A percentile compares a stretch with the other conserved stretches of the same genome.
phyloP scores from a whole-genome alignment of 2,113 vertebrate genomes.

The Genyomyrus donnyi region DNA sequence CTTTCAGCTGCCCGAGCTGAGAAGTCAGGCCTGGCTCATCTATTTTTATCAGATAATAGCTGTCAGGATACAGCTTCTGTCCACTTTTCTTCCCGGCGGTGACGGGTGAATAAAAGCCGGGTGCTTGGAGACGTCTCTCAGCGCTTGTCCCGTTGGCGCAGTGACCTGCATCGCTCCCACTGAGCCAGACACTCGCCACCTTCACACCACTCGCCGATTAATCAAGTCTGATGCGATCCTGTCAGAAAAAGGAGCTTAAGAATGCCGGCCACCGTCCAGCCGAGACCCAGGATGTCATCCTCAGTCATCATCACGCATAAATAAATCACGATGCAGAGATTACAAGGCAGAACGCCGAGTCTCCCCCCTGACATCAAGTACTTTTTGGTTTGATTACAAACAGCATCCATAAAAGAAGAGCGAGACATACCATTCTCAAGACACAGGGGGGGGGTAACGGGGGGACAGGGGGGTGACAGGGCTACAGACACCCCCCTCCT shows the following conservation, averaged over 20 bases:
- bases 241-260: neutral
- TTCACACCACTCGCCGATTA: neutral
- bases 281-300: neutral
- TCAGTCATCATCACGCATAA: constrained; percentile 54
- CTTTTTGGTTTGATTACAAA: constrained; percentile 26
- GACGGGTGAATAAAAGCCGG: neutral
- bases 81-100: neutral
- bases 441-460: neutral
- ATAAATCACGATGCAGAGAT: neutral
- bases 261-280: neutral
- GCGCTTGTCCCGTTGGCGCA: neutral
- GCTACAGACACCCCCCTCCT: constrained; percentile 18
- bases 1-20: neutral
- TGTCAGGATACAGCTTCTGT: neutral
- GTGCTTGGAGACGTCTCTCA: neutral
- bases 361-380: constrained; percentile 23
- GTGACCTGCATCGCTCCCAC: neutral
- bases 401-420: neutral
- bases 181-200: neutral
- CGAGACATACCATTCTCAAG: constrained; percentile 7
- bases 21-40: neutral
- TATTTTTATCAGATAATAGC: constrained; percentile 9
- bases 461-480: neutral
- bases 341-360: constrained; percentile 31
- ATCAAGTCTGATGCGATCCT: neutral